phyloP scores from a whole-genome alignment of 2,888 invertebrate genomes.

The Rutpela maculata region DNA sequence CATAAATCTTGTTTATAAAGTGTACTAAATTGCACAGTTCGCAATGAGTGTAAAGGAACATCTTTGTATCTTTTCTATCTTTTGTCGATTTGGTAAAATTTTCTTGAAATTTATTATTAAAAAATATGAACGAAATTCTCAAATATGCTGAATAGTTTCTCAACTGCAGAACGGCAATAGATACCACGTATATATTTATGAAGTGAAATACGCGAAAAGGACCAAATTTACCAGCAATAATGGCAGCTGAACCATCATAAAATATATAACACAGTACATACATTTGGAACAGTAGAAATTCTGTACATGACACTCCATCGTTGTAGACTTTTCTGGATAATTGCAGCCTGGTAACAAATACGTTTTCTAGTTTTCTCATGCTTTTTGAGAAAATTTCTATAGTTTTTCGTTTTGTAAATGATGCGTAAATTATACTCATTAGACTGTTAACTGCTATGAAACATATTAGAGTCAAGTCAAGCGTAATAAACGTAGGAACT shows the following conservation, averaged over 20 bases:
- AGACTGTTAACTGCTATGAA: neutral
- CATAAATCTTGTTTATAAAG: neutral
- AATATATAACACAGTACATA: neutral
- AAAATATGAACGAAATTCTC: neutral
- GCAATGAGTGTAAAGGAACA: neutral
- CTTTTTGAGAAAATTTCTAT: neutral
- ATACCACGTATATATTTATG: neutral
- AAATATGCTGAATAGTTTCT: neutral
- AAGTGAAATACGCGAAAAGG: neutral
- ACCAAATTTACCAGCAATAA: neutral
- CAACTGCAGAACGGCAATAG: neutral
- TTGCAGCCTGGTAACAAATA: neutral
- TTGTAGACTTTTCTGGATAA: neutral
- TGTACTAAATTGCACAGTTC: neutral
- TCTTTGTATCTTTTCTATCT: neutral
- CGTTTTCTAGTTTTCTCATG: neutral
- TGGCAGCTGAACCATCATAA: neutral
- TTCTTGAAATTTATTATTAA: neutral
- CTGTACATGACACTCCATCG: neutral
- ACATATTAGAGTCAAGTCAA: neutral
- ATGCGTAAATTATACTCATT: neutral
- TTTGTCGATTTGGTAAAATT: neutral
- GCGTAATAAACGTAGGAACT: neutral
- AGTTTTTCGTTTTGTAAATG: neutral
- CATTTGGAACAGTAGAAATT: neutral